These are phyloP conservation scores for rabbit (Oryctolagus cuniculus) DNA, from an alignment of 2,113 vertebrate genomes.

Conservation along the genomic window mOryCun1.1 NC_091442.1:11221001-11221500, in stretches of 20 bases:
- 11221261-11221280: constrained; percentile 91
- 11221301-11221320: constrained; percentile 90
- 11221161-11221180: too few relatives aligned
- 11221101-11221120: too few relatives aligned
- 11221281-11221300: constrained; percentile 93
- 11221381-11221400: background rate
- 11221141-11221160: too few relatives aligned
- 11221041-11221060: too few relatives aligned
- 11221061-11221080: too few relatives aligned
- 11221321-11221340: constrained; percentile 81
- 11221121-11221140: too few relatives aligned
- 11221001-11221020: too few relatives aligned
- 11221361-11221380: background rate
- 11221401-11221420: constrained; percentile 22
- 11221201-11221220: background rate
- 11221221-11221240: background rate
- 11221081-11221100: too few relatives aligned
- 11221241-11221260: background rate
- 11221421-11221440: constrained; percentile 43
- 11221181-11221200: background rate
- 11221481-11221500: background rate
- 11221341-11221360: constrained; percentile 72
- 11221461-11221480: background rate
- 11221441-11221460: background rate
- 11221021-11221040: too few relatives aligned